Evolutionary conservation across 2,797 vertebrate genomes (phyloP), one percentile per base, ranked within the genome.

Genomic region (Scolopax bukidnonensis): DNA sequence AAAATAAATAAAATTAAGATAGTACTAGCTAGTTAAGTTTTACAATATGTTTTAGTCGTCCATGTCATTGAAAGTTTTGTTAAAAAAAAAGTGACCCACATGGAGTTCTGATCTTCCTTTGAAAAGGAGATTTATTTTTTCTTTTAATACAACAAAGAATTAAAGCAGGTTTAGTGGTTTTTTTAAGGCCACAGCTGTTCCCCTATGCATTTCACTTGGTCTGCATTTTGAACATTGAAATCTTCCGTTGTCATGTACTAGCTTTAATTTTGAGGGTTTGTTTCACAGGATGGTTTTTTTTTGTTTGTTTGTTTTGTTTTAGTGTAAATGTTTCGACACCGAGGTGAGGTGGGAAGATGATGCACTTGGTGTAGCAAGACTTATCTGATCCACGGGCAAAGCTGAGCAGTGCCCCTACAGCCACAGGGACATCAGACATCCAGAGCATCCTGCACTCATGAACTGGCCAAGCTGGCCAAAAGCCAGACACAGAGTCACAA

Each of bases 111-210:
- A 54, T 32, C 36, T 10, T 47, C 7, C 47, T 18, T 41, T 60
- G 16, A 25, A 57, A 80, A 6, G 43, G 5, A 6, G 13, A n/a
- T 10, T 32, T 28, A 40, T 64, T 43, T 70, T 24, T 12, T 47
- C 21, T 5, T 67, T 56, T 9, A 69, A 56, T 5, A 20, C 41
- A 20, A 54, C 15, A 12, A 40, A 82, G 32, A 70, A 61, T 50
- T 51, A 61, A 21, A 81, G 61, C 20, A 88, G 69, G 7, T 47
- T 36, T 9, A 33, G 8, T 0, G 0, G 36, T 36, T 7, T 74
- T 43, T 28, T 28, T 19, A 67, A 77, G 70, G 43, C 18, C 48
- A 47, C 47, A 85, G 6, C 30, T 56, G 6, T 25, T 83, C 28
- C 27, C 50, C 63, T 57, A 32, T 1, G 0, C 24, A 25, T 59